Percentiles rank a stretch among this genome's conserved stretches.
Conservation (phyloP, 2,113 vertebrate species). For the Coptodon rendalli region DNA sequence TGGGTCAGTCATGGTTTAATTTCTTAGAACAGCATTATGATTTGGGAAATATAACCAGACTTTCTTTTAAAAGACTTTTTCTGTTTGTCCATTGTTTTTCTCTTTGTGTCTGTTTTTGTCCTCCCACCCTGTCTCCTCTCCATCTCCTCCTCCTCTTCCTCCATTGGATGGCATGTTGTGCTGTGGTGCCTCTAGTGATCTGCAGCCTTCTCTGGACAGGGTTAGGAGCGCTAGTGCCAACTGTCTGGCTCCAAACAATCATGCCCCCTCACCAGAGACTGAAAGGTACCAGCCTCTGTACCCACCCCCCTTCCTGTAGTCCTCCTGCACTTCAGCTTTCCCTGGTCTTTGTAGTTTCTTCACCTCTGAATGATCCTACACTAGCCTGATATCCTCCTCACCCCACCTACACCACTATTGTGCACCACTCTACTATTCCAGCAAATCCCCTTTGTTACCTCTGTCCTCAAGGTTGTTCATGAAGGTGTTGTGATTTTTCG, state of each 20-base stretch:
- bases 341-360: slow-evolving; percentile 11
- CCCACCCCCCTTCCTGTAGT: slow-evolving; percentile 52
- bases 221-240: slow-evolving; percentile 99
- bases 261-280: slow-evolving; percentile 95
- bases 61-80: slow-evolving; percentile 72
- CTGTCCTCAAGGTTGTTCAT: neutral
- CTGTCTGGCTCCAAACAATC: slow-evolving; percentile 98
- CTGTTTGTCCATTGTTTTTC: slow-evolving; percentile 75
- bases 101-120: slow-evolving; percentile 74
- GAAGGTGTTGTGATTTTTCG: neutral
- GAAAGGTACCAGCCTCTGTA: slow-evolving; percentile 94
- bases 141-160: slow-evolving; percentile 6
- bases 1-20: slow-evolving; percentile 8
- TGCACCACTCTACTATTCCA: neutral
- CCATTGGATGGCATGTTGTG: slow-evolving; percentile 83
- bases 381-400: neutral
- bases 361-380: neutral
- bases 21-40: slow-evolving; percentile 1
- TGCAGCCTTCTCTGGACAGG: slow-evolving; percentile 97
- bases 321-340: neutral
- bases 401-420: neutral
- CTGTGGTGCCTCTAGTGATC: slow-evolving; percentile 88
- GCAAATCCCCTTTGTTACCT: neutral
- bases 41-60: slow-evolving; percentile 53
- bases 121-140: slow-evolving; percentile 40